phyloP scores from a whole-genome alignment of 2,113 vertebrate genomes.

The Platanista minor region DNA sequence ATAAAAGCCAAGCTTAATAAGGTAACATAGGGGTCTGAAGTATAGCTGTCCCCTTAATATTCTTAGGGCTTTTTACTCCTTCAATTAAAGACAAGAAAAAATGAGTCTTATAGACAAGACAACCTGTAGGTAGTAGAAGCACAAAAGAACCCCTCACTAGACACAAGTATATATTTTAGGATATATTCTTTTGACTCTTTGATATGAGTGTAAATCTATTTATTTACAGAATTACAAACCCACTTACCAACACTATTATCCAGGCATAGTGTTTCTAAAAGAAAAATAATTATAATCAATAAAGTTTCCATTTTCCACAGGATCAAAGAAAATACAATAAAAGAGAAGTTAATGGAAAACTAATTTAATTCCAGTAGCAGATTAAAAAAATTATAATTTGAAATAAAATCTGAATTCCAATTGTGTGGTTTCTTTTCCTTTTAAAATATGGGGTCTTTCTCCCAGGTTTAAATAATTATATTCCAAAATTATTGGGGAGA shows the following conservation, averaged over 20 bases:
- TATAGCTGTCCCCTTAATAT: conserved; percentile 17
- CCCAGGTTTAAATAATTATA: not conserved
- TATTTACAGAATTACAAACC: not conserved
- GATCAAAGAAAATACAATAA: not conserved
- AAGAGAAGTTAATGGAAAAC: not conserved
- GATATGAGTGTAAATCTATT: not conserved
- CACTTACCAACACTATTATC: not conserved
- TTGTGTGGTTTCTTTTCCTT: not conserved
- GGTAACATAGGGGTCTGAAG: conserved; percentile 1
- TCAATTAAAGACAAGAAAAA: conserved; percentile 29
- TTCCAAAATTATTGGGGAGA: not conserved
- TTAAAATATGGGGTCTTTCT: not conserved
- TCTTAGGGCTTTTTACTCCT: conserved; percentile 16
- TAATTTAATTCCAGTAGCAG: not conserved
- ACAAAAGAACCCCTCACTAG: not conserved
- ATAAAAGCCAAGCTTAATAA: conserved; percentile 40
- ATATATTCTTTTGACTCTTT: not conserved
- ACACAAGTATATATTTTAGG: not conserved
- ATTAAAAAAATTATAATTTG: not conserved
- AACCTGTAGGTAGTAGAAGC: not conserved
- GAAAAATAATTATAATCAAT: not conserved
- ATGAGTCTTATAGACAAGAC: conserved; percentile 6
- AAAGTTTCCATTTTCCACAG: not conserved
- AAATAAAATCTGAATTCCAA: conserved; percentile 10
- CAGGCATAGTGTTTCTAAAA: not conserved